A percentile compares a stretch with the other conserved stretches of the same genome.
Evolutionary conservation across 2,888 invertebrate species (phyloP).

Genomic region (Chironomus riparius): DNA sequence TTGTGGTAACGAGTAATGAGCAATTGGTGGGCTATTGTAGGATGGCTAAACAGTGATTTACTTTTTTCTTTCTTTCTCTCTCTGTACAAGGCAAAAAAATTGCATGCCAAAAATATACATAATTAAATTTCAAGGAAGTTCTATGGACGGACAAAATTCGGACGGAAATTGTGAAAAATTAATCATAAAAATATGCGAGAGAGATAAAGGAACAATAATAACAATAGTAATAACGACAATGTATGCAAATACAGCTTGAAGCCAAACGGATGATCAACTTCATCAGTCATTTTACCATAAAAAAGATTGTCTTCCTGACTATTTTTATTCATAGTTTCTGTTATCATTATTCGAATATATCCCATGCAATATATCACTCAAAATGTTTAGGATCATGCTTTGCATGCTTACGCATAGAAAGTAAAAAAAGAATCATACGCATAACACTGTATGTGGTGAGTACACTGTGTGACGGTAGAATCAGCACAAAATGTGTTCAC

Average conservation of each 20-base stretch:
- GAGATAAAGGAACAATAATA: no score
- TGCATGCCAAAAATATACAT: background rate
- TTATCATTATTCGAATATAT: slow-evolving; percentile 20
- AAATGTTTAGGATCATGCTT: background rate
- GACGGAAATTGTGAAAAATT: background rate
- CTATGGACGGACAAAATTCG: background rate
- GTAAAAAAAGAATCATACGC: no score
- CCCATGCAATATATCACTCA: slow-evolving; percentile 1
- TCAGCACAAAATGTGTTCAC: background rate
- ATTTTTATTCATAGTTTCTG: background rate
- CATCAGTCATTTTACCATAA: no score
- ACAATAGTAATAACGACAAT: no score
- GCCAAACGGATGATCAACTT: no score
- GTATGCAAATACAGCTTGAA: no score
- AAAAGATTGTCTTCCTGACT: no score
- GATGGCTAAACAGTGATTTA: background rate
- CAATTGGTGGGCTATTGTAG: slow-evolving; percentile 12
- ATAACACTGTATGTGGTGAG: no score
- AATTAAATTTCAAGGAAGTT: slow-evolving; percentile 14
- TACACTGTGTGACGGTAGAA: background rate
- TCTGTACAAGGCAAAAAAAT: background rate
- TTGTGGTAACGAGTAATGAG: slow-evolving; percentile 13
- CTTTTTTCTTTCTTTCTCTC: background rate
- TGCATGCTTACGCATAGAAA: background rate
- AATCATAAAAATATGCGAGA: no score